A percentile compares a stretch with the other conserved stretches of the same genome.
Conservation (phyloP, 30 jellyfish, hydroid and myxozoan species). For the Cassiopea andromeda region DNA sequence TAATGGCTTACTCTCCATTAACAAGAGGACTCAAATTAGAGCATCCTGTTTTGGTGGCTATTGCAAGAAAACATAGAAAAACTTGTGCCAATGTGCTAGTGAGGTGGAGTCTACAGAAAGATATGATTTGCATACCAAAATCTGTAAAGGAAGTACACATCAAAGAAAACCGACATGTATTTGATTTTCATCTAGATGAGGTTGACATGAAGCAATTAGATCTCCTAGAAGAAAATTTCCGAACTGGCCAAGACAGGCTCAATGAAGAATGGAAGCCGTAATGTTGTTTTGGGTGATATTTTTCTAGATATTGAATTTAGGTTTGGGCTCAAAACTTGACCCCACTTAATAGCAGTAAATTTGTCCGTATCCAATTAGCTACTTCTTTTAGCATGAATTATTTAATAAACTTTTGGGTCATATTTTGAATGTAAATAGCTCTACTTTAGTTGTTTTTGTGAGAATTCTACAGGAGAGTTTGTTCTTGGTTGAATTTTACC, state of each 20-base stretch:
- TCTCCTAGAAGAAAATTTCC: constrained; percentile 49
- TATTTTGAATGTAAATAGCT: no score
- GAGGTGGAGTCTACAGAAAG: constrained; percentile 81
- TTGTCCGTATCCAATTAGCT: no score
- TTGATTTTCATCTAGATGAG: constrained; percentile 60
- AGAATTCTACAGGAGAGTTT: no score
- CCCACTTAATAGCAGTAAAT: no score
- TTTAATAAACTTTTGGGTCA: no score
- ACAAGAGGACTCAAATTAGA: constrained; percentile 63
- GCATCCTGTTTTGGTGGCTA: constrained; percentile 44
- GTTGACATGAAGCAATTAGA: constrained; percentile 57
- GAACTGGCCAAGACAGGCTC: constrained; percentile 69
- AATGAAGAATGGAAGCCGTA: constrained; percentile 59
- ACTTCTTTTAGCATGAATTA: no score
- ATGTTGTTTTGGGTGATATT: background rate
- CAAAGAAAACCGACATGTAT: constrained; percentile 45
- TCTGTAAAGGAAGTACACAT: constrained; percentile 68
- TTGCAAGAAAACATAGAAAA: constrained; percentile 56
- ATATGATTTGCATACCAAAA: constrained; percentile 65
- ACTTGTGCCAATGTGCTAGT: constrained; percentile 52
- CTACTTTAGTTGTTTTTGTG: no score
- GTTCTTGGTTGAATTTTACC: no score
- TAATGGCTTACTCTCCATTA: constrained; percentile 84
- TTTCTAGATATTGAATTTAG: no score
- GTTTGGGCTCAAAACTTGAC: no score